These are phyloP conservation scores for Zenarchopterus dispar DNA, from an alignment of 2,797 vertebrate genomes.

Conservation along the genomic window DNA sequence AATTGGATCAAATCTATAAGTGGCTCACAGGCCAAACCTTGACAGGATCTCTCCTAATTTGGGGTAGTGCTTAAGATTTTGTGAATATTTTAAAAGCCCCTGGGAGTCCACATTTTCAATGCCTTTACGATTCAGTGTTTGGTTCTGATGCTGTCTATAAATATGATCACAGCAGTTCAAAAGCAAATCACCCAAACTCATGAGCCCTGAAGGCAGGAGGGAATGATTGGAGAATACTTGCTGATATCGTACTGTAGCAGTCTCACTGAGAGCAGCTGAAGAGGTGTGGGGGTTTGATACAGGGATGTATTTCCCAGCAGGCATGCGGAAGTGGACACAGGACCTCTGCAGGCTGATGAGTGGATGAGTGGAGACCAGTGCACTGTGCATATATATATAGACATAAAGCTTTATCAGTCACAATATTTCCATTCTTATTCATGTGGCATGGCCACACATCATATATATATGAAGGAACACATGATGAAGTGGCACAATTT, in stretches of 20 bases:
- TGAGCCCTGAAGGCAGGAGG: constrained; percentile 3
- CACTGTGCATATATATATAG: too few relatives aligned
- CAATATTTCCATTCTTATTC: too few relatives aligned
- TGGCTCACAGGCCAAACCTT: constrained; percentile 51
- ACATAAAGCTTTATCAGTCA: too few relatives aligned
- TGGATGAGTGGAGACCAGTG: too few relatives aligned
- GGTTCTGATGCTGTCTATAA: constrained; percentile 11
- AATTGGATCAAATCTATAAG: constrained; percentile 69
- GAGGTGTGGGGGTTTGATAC: not conserved
- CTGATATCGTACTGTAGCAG: not conserved
- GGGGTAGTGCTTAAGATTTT: constrained; percentile 19
- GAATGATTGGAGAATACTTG: not conserved
- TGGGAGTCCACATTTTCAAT: constrained; percentile 13
- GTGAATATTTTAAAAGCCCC: constrained; percentile 25
- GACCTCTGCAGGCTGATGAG: too few relatives aligned
- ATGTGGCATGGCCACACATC: too few relatives aligned
- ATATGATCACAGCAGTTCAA: constrained; percentile 13
- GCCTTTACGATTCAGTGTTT: constrained; percentile 11
- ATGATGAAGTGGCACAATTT: too few relatives aligned
- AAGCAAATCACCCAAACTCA: constrained; percentile 14
- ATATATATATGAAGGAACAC: too few relatives aligned
- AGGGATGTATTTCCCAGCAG: too few relatives aligned
- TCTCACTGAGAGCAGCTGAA: constrained; percentile 8
- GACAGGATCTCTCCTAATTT: constrained; percentile 43
- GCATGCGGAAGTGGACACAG: too few relatives aligned